Percentiles rank a stretch among this genome's conserved stretches.
phyloP scores from a whole-genome alignment of 2,113 vertebrate species.

The Hemicordylus capensis region DNA sequence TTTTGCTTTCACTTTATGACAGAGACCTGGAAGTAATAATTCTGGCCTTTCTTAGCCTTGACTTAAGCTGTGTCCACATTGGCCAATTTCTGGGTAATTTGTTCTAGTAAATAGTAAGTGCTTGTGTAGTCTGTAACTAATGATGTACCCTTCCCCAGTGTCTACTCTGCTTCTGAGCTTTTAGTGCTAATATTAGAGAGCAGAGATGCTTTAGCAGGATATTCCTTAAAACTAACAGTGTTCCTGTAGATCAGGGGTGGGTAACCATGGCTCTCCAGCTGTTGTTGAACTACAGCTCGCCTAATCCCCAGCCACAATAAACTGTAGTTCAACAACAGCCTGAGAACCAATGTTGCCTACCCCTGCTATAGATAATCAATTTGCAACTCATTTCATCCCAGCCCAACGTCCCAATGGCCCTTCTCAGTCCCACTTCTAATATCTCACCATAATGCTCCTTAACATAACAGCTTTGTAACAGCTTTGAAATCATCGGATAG shows the following conservation, averaged over 20 bases:
- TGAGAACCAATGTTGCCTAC: too few species aligned
- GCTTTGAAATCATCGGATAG: background rate
- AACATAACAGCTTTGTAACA: background rate
- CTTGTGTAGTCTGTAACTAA: background rate
- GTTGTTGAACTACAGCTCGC: background rate
- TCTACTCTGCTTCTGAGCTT: background rate
- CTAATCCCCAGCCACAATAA: too few species aligned
- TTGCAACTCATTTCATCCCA: background rate
- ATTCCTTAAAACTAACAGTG: background rate
- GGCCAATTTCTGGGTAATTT: background rate
- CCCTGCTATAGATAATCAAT: background rate
- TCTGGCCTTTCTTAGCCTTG: background rate
- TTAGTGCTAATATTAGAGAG: background rate
- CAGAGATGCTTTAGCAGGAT: background rate
- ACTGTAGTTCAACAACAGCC: too few species aligned
- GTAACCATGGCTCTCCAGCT: background rate
- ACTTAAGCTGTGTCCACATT: background rate
- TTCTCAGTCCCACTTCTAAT: background rate
- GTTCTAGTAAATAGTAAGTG: background rate
- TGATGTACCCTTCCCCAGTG: background rate
- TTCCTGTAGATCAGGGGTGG: background rate
- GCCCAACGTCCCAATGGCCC: too few species aligned
- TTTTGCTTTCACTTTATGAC: background rate
- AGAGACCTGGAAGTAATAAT: conserved; percentile 9
- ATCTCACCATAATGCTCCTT: background rate